Evolutionary conservation across 37 sponge, comb jelly and placozoan genomes (phyloP).

Genomic region (Beroe forskalii): DNA sequence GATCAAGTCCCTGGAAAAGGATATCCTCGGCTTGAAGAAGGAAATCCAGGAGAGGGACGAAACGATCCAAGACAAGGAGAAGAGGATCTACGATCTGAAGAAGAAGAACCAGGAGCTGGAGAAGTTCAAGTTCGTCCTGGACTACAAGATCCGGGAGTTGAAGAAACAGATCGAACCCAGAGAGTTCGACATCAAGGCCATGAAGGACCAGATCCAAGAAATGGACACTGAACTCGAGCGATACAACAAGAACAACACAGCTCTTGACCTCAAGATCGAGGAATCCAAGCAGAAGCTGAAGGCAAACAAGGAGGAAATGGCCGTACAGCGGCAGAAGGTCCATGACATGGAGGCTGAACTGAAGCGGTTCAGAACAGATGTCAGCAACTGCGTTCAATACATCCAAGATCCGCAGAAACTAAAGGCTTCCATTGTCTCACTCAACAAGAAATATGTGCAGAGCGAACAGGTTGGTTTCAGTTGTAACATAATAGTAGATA

Average conservation of each 20-base stretch:
- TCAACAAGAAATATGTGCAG: constrained; percentile 66
- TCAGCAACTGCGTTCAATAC: constrained; percentile 78
- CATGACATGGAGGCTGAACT: constrained; percentile 80
- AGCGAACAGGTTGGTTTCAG: constrained; percentile 78
- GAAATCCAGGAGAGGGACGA: constrained; percentile 98
- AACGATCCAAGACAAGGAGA: constrained; percentile 96
- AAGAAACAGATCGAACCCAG: constrained; percentile 93
- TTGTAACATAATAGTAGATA: too few relatives aligned
- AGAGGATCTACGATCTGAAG: constrained; percentile 94
- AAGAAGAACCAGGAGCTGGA: constrained; percentile 99
- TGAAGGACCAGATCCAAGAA: constrained; percentile 94
- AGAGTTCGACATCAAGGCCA: constrained; percentile 91
- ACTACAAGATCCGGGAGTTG: constrained; percentile 96
- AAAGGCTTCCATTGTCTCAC: constrained; percentile 74
- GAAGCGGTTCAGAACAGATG: constrained; percentile 79
- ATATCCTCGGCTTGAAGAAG: constrained; percentile 90
- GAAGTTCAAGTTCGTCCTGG: constrained; percentile 99
- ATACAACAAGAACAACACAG: constrained; percentile 77
- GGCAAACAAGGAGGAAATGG: constrained; percentile 86
- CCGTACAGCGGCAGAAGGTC: constrained; percentile 76
- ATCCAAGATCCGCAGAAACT: constrained; percentile 93
- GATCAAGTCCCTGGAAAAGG: constrained; percentile 87
- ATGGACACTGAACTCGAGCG: constrained; percentile 91
- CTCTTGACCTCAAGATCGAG: constrained; percentile 73
- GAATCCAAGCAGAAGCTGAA: constrained; percentile 80